Evolutionary conservation across 2,888 invertebrate species (phyloP), one percentile per base, ranked within the genome.

Genomic region (Tortrix viridana): DNA sequence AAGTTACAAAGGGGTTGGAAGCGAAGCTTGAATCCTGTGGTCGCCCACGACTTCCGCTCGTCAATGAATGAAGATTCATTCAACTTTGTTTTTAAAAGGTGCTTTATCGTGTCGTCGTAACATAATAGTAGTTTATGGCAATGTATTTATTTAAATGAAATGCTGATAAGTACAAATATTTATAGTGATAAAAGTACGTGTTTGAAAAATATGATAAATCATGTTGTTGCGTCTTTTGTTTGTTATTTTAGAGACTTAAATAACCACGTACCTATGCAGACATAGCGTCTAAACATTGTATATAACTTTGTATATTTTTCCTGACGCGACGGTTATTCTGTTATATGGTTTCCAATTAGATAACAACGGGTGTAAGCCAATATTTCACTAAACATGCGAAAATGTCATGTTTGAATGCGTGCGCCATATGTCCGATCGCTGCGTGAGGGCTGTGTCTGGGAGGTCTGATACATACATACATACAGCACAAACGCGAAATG

Each of bases 1-100:
- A 53, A 56, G 54, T 38, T 43, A 57, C 23, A 50, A 38, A 52
- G 56, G 67, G 49, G 60, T 23, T 38, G 53, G 50, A 64, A 69
- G 50, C 68, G 56, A 68, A 69, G 70, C 73, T 67, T 69, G 67
- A 72, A 69, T 73, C 73, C 73, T 67, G 67, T 57, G 67, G 65
- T 52, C 65, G 67, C 69, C 67, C 67, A 69, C 69, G 65, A 67
- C 65, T 55, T 63, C 63, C 63, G 57, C n/a, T 47, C 32, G 32
- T 32, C 41, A 16, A 43, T 22, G 43, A 61, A 47, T 47, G 32
- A 37, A 41, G 50, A 52, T 57, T 52, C 62, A 62, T 62, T 62
- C 61, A 46, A 4, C 37, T 59, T 32, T 56, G 44, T 20, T 44
- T 59, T 44, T 53, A 20, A 44, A 16, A 70, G 67, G 67, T 71